Evolutionary conservation across 1,140 invertebrate species (phyloP).

Genomic region (Himalopsyche phryganea): DNA sequence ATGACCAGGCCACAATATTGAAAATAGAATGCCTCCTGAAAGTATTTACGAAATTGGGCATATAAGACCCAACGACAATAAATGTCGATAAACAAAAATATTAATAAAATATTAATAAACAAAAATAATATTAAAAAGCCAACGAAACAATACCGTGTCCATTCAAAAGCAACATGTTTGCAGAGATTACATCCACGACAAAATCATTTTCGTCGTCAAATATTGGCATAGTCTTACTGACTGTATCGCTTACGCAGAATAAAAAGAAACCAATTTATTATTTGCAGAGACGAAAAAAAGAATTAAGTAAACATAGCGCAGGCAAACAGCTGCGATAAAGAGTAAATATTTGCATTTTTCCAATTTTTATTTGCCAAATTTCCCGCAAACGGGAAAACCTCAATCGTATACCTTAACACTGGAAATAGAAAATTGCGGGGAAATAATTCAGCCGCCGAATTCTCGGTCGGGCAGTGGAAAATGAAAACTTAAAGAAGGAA

Average conservation of each 20-base stretch:
- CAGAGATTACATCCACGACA: constrained; percentile 27
- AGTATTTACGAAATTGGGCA: no score
- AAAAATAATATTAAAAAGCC: constrained; percentile 18
- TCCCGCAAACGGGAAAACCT: constrained; percentile 21
- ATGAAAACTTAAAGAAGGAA: constrained; percentile 22
- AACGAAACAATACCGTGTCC: not conserved
- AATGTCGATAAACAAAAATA: not conserved
- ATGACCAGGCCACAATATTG: no score
- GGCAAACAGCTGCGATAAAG: constrained; percentile 25
- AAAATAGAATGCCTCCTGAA: no score
- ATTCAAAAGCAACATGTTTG: constrained; percentile 24
- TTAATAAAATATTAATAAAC: constrained; percentile 14
- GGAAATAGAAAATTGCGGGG: constrained; percentile 2
- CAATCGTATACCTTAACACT: constrained; percentile 20
- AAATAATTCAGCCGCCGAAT: constrained; percentile 10
- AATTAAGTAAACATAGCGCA: constrained; percentile 32
- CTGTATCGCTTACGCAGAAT: constrained; percentile 24
- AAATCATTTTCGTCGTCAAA: constrained; percentile 30
- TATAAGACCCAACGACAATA: not conserved
- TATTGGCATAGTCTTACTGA: constrained; percentile 27
- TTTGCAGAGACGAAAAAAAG: constrained; percentile 28
- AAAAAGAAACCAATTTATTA: constrained; percentile 35
- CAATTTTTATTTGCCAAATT: constrained; percentile 33
- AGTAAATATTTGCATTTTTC: constrained; percentile 35
- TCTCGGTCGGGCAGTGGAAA: constrained; percentile 1